These are phyloP conservation scores for Dipodomys merriami DNA, from an alignment of 2,113 vertebrate species.

Conservation along the genomic window DNA sequence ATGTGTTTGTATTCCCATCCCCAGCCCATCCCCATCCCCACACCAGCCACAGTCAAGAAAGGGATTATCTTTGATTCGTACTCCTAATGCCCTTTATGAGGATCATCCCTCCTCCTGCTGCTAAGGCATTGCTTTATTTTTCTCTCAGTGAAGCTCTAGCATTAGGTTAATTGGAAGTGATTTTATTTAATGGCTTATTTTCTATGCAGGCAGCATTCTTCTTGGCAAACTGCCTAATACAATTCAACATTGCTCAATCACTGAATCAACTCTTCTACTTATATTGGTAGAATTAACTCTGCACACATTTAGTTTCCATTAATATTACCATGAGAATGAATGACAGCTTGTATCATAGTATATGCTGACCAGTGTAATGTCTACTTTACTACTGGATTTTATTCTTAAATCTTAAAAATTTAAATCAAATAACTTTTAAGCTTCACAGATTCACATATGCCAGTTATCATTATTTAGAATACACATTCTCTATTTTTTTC, in stretches of 20 bases:
- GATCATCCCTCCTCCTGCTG: not conserved
- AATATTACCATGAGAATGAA: not conserved
- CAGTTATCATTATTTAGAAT: not conserved
- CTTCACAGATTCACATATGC: not conserved
- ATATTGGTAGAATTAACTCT: not conserved
- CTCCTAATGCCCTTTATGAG: not conserved
- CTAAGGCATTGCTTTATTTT: not conserved
- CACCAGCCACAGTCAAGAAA: not conserved
- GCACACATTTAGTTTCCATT: not conserved
- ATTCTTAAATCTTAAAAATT: not conserved
- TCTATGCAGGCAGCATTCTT: conserved; percentile 5
- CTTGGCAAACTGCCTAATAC: not conserved
- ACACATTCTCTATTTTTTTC: not conserved
- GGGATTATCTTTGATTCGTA: not conserved
- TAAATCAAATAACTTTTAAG: conserved; percentile 11
- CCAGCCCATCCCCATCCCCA: fast-evolving
- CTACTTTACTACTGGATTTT: not conserved
- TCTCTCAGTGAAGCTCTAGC: not conserved
- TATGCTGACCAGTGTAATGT: not conserved
- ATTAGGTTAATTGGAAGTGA: not conserved
- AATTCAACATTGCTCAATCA: not conserved
- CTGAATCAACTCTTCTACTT: not conserved
- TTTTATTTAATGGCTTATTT: conserved; percentile 58
- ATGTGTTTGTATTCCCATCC: not conserved
- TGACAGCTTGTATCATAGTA: not conserved